Percentiles rank a stretch among this genome's conserved stretches.
Evolutionary conservation across 2,797 vertebrate genomes (phyloP).

Genomic region (Pseudochromis fuscus): DNA sequence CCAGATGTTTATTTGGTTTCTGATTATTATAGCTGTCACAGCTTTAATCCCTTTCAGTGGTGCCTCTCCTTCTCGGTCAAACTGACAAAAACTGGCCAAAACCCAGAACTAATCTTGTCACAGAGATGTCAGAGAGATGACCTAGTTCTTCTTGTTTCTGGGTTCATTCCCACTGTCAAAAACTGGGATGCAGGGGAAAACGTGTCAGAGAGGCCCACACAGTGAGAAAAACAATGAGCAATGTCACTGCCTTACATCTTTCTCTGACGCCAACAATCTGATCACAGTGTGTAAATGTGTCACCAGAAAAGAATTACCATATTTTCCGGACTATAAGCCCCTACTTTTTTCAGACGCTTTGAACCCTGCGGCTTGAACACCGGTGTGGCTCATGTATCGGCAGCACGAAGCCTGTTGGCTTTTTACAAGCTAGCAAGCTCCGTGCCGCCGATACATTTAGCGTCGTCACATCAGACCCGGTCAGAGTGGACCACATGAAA

Average conservation of each 20-base stretch:
- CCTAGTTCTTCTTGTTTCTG: constrained; percentile 52
- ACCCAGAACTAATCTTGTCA: constrained; percentile 66
- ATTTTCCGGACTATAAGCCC: too few relatives aligned
- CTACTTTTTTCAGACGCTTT: too few relatives aligned
- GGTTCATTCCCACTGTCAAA: constrained; percentile 51
- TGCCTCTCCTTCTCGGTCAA: constrained; percentile 37
- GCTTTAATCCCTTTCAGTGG: constrained; percentile 21
- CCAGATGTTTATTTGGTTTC: constrained; percentile 28
- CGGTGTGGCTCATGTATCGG: too few relatives aligned
- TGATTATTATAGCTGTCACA: constrained; percentile 19
- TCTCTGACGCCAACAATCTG: neutral
- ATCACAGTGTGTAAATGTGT: constrained; percentile 18
- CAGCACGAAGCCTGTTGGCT: too few relatives aligned
- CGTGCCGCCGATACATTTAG: too few relatives aligned
- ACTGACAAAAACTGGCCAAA: constrained; percentile 52
- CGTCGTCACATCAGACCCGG: too few relatives aligned
- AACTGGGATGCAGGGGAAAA: constrained; percentile 35
- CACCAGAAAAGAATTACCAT: neutral
- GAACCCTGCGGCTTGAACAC: too few relatives aligned
- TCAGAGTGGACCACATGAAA: too few relatives aligned
- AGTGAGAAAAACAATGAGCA: constrained; percentile 22
- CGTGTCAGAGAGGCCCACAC: constrained; percentile 22
- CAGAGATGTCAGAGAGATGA: constrained; percentile 64
- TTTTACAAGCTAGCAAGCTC: too few relatives aligned
- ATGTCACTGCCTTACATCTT: constrained; percentile 19